Evolutionary conservation across 2,797 vertebrate genomes (phyloP), one percentile per base, ranked within the genome.

Genomic region (Sebastes diploproa): DNA sequence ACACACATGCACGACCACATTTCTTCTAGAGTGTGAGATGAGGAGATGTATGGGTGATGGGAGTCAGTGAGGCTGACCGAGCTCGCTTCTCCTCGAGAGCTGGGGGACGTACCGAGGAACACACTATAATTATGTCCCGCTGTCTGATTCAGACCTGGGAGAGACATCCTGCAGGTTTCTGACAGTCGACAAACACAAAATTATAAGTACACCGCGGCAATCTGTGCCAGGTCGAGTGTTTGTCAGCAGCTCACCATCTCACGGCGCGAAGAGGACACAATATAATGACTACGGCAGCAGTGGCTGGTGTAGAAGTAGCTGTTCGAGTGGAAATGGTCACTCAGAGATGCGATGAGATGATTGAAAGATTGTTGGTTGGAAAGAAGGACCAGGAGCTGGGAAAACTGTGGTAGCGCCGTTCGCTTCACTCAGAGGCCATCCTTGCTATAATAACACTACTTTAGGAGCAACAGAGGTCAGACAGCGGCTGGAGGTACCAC

Each of bases 151-250:
- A 64, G 72, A 62, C 78, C 68, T 56, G 38, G 68, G 36, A 38
- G 73, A 88, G 34, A 81, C 62, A 64, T 66, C 75, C 75, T 70
- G 79, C 52, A n/a, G 69, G 23, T 81, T 80, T 32, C 77, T 80
- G 78, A 89, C 85, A 76, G 78, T 78, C 11, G 6, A 80, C 76
- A 85, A 85, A 88, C 67, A 85, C 83, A 55, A 77, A 90, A 84
- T 77, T 77, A 79, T 72, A 82, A 62, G 65, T 16, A 52, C 59
- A 29, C 50, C 4, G n/a, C 13, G 34, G 46, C 9, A 83, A 81
- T 60, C 75, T 68, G 67, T 46, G 80, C 61, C 76, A 34, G 77
- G 77, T 25, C 42, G 78, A 62, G 72, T 62, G 10, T 80, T 71
- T 82, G 82, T 75, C 82, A 55, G 87, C 76, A 11, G 75, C 82